Conservation (phyloP, 1,140 invertebrate species). For the Acromyrmex charruanus region DNA sequence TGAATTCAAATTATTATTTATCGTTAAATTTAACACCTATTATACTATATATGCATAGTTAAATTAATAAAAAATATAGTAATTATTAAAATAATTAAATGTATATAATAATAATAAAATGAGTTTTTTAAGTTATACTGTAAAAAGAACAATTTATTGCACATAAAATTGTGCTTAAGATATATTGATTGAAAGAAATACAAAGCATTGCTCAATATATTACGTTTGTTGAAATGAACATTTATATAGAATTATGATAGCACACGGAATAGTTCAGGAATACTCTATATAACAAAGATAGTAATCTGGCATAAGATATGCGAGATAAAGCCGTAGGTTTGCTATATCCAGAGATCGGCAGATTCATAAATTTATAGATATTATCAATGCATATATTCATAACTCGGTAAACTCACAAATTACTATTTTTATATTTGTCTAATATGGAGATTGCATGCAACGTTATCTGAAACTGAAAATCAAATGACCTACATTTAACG, state of each 20-base stretch:
- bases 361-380: constrained; percentile 29
- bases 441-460: constrained; percentile 52
- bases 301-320: background rate
- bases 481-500: constrained; percentile 41
- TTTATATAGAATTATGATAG: background rate
- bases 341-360: background rate
- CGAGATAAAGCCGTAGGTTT: background rate
- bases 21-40: too few relatives aligned
- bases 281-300: constrained; percentile 6
- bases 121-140: background rate
- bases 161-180: background rate
- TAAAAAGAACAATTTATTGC: background rate
- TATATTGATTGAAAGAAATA: background rate
- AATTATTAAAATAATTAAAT: background rate
- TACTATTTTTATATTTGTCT: constrained; percentile 31
- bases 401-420: constrained; percentile 32
- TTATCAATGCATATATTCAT: constrained; percentile 25
- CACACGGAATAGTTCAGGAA: background rate
- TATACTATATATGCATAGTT: too few relatives aligned
- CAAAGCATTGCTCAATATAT: background rate
- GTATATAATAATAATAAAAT: too few relatives aligned
- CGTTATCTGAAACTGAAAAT: constrained; percentile 27
- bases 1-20: too few relatives aligned
- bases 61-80: background rate
- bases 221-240: constrained; percentile 17